A percentile compares a stretch with the other conserved stretches of the same genome.
These are phyloP conservation scores for Axinella damicornis DNA, from an alignment of 37 sponge, comb jelly and placozoan species.

Conservation along the genomic window DNA sequence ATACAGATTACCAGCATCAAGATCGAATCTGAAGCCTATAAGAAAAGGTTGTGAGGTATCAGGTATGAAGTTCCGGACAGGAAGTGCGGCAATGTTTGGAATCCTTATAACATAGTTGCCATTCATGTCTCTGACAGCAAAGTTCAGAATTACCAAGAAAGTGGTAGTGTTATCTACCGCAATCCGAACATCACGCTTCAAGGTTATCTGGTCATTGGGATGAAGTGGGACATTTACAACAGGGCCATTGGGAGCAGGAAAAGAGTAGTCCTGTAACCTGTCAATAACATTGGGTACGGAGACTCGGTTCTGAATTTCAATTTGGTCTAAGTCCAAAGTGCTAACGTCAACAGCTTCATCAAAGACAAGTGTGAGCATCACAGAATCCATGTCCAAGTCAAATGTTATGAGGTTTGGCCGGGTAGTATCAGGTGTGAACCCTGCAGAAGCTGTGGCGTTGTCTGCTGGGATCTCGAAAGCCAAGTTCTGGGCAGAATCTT, in stretches of 20 bases:
- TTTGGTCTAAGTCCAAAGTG: slow-evolving; percentile 41
- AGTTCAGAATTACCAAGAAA: slow-evolving; percentile 72
- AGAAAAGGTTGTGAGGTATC: slow-evolving; percentile 82
- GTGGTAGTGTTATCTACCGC: slow-evolving; percentile 56
- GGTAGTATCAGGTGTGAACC: slow-evolving; percentile 63
- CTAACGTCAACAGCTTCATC: slow-evolving; percentile 66
- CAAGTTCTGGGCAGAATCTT: slow-evolving; percentile 71
- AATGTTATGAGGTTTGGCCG: slow-evolving; percentile 54
- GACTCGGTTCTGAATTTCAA: slow-evolving; percentile 51
- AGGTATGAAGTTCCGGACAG: slow-evolving; percentile 70
- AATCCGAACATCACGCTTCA: slow-evolving; percentile 20
- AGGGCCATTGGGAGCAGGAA: slow-evolving; percentile 36
- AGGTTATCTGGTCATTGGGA: slow-evolving; percentile 20
- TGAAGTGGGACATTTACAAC: slow-evolving; percentile 15
- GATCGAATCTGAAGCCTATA: slow-evolving; percentile 57
- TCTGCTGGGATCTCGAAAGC: slow-evolving; percentile 29
- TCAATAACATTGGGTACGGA: slow-evolving; percentile 11
- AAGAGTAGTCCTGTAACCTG: neutral
- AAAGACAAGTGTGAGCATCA: slow-evolving; percentile 56
- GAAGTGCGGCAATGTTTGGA: slow-evolving; percentile 66
- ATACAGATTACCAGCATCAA: slow-evolving; percentile 54
- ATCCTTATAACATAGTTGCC: slow-evolving; percentile 67
- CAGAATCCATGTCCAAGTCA: slow-evolving; percentile 74
- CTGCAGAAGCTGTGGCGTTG: slow-evolving; percentile 20
- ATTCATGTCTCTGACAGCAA: slow-evolving; percentile 80